These are phyloP conservation scores for Semnornis frantzii DNA, from an alignment of 2,113 vertebrate species.

Conservation along the genomic window DNA sequence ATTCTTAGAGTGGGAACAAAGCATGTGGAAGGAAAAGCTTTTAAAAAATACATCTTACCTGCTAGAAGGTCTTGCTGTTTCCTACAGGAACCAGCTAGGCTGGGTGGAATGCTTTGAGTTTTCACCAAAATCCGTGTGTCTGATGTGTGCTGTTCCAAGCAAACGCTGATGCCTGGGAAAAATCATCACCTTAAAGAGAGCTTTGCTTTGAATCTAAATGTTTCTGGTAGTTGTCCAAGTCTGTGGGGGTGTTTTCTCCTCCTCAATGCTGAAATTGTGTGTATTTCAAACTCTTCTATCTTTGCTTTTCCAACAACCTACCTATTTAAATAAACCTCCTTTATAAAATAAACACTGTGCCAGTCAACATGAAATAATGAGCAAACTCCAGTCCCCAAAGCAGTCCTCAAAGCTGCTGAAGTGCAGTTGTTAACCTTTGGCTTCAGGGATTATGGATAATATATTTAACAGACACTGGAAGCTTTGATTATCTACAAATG, in stretches of 20 bases:
- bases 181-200: slow-evolving; percentile 4
- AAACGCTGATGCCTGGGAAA: not conserved
- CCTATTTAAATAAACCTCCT: not conserved
- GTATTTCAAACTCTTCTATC: not conserved
- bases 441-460: not conserved
- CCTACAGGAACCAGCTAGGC: not conserved
- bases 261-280: not conserved
- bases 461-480: not conserved
- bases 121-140: not conserved
- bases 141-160: not conserved
- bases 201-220: not conserved
- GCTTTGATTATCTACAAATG: not conserved
- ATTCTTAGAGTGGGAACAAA: not conserved
- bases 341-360: not conserved
- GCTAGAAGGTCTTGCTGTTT: not conserved
- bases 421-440: not conserved
- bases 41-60: not conserved
- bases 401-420: not conserved
- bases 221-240: slow-evolving; percentile 14
- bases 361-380: not conserved
- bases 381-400: not conserved
- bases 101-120: not conserved
- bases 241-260: not conserved
- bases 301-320: not conserved
- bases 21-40: not conserved